phyloP scores from a whole-genome alignment of 2,888 invertebrate genomes.

The Tetanocera ferruginea region DNA sequence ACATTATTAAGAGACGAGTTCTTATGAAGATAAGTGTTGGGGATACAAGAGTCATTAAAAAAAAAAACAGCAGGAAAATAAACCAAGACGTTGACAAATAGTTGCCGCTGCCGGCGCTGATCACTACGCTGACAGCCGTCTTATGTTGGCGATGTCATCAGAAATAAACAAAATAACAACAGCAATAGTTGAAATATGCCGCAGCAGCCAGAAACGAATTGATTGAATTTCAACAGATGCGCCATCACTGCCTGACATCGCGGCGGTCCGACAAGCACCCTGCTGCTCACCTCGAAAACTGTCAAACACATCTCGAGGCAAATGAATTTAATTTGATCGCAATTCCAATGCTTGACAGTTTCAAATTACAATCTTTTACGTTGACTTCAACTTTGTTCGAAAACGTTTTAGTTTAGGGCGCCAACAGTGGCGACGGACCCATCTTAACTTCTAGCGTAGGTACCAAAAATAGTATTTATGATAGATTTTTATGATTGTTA shows the following conservation, averaged over 20 bases:
- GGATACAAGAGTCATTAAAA: neutral
- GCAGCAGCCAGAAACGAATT: constrained; percentile 14
- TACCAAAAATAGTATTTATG: neutral
- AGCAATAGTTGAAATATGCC: neutral
- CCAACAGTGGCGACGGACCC: neutral
- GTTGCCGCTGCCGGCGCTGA: neutral
- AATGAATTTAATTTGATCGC: constrained; percentile 47
- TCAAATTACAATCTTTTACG: constrained; percentile 38
- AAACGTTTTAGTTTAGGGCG: neutral
- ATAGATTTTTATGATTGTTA: neutral
- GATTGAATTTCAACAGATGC: constrained; percentile 41
- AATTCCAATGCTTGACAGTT: constrained; percentile 44
- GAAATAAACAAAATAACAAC: constrained; percentile 8
- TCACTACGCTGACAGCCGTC: constrained; percentile 33
- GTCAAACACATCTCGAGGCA: constrained; percentile 38
- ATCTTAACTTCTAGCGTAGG: neutral
- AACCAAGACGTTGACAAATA: neutral
- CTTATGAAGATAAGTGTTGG: too few relatives aligned
- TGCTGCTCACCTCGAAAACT: neutral
- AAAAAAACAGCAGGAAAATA: neutral
- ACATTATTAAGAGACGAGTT: too few relatives aligned
- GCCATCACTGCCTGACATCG: neutral
- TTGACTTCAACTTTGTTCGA: neutral
- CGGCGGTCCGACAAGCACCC: neutral
- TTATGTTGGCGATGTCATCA: constrained; percentile 25